phyloP scores from a whole-genome alignment of 2,888 invertebrate species.

The Drosophila mimica region DNA sequence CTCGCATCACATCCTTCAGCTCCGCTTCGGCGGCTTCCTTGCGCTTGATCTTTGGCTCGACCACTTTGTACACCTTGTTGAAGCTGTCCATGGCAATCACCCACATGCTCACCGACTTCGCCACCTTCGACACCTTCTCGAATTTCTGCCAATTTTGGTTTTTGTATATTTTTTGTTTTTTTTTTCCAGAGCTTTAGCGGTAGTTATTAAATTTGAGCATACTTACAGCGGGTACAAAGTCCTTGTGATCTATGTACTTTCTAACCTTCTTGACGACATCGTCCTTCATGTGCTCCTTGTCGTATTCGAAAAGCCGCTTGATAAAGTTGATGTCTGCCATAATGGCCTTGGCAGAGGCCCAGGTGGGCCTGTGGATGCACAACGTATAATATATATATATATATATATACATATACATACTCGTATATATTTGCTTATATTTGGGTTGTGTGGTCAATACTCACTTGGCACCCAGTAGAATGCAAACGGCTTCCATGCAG shows the following conservation, averaged over 20 bases:
- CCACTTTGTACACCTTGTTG: constrained; percentile 93
- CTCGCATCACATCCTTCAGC: constrained; percentile 90
- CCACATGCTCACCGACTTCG: constrained; percentile 96
- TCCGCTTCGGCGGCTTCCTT: constrained; percentile 92
- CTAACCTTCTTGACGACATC: constrained; percentile 91
- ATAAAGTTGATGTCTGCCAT: constrained; percentile 94
- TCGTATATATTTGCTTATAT: neutral
- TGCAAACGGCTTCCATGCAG: constrained; percentile 96
- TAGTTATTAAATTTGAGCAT: neutral
- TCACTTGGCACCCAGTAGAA: constrained; percentile 92
- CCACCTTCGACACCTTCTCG: constrained; percentile 94
- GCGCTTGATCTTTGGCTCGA: constrained; percentile 93
- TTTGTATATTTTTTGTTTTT: neutral
- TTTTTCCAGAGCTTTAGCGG: neutral
- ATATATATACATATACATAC: neutral
- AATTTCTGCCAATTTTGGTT: constrained; percentile 86
- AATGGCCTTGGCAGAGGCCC: constrained; percentile 92
- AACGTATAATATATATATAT: neutral
- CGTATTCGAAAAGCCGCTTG: constrained; percentile 92
- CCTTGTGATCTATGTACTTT: constrained; percentile 92
- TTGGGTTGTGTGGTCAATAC: constrained; percentile 60
- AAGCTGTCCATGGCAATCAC: constrained; percentile 96
- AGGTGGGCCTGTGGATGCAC: constrained; percentile 89
- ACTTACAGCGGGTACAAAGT: constrained; percentile 91
- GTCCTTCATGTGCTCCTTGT: constrained; percentile 94